Conservation (phyloP, 1,140 invertebrate species). For the Drepana arcuata region DNA sequence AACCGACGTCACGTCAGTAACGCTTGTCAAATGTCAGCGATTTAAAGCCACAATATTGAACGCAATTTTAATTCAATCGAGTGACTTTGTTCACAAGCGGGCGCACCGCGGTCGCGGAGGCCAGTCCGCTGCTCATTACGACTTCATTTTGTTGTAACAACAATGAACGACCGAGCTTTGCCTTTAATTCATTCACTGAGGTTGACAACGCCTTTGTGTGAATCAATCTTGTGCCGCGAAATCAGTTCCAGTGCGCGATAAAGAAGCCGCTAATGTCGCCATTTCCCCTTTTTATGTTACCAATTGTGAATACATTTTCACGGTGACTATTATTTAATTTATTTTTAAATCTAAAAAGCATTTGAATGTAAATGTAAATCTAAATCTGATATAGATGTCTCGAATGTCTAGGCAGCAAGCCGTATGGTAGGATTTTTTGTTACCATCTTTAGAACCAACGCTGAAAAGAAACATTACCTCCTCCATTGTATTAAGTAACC, state of each 20-base stretch:
- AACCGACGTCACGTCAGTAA: constrained; percentile 46
- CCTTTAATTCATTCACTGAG: constrained; percentile 42
- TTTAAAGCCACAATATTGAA: constrained; percentile 46
- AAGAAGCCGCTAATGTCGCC: constrained; percentile 54
- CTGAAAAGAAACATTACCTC: too few species aligned
- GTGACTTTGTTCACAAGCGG: constrained; percentile 40
- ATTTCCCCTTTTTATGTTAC: constrained; percentile 34
- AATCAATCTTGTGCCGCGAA: constrained; percentile 61
- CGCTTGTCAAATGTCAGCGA: constrained; percentile 58
- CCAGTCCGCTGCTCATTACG: constrained; percentile 58
- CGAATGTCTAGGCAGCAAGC: too few species aligned
- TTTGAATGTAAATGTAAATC: too few species aligned
- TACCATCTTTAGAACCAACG: too few species aligned
- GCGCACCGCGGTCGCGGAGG: constrained; percentile 9
- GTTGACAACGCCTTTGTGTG: constrained; percentile 57
- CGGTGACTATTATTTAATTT: constrained; percentile 2
- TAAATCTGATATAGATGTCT: too few species aligned
- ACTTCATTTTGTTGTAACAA: constrained; percentile 69
- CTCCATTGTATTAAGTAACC: too few species aligned
- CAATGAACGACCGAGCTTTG: constrained; percentile 44
- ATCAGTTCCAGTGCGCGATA: constrained; percentile 56
- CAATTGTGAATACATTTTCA: constrained; percentile 3
- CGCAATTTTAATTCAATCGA: constrained; percentile 64
- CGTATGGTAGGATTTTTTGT: too few species aligned
- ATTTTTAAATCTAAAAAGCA: constrained; percentile 1